Conservation (phyloP, 2,797 vertebrate species). For the Acanthiza pusilla region DNA sequence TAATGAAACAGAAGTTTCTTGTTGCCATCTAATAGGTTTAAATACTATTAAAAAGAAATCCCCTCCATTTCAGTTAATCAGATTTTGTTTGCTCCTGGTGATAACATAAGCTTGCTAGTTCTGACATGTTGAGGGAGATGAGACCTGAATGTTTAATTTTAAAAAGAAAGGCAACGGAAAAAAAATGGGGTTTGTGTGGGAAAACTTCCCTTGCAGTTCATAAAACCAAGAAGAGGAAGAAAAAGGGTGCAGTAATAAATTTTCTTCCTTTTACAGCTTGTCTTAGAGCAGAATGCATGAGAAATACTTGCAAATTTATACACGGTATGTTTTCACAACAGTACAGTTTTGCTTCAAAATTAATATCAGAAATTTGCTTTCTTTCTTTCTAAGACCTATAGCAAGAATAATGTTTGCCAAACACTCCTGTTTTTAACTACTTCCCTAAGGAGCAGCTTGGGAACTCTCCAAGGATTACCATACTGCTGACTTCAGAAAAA, state of each 20-base stretch:
- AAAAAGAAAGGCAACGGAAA: not conserved
- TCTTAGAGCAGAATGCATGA: not conserved
- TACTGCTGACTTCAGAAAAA: slow-evolving; percentile 26
- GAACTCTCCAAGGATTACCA: slow-evolving; percentile 13
- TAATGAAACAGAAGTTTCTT: slow-evolving; percentile 42
- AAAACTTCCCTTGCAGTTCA: not conserved
- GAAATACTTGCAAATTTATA: not conserved
- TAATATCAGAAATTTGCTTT: not conserved
- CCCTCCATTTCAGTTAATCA: slow-evolving; percentile 30
- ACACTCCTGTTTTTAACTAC: not conserved
- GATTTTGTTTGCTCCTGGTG: slow-evolving; percentile 22
- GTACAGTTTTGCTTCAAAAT: not conserved
- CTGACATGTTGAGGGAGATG: not conserved
- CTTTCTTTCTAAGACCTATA: not conserved
- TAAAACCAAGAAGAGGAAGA: not conserved
- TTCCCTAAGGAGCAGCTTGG: not conserved
- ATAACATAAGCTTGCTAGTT: slow-evolving; percentile 16
- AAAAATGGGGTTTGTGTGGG: not conserved
- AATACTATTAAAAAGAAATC: slow-evolving; percentile 29
- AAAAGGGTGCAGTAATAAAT: not conserved
- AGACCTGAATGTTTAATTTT: slow-evolving; percentile 9
- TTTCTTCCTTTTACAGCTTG: not conserved
- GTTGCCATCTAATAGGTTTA: slow-evolving; percentile 31
- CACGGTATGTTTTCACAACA: not conserved
- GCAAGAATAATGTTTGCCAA: not conserved